phyloP scores from a whole-genome alignment of 2,888 invertebrate genomes.

The Leptopilina drosophilae region DNA sequence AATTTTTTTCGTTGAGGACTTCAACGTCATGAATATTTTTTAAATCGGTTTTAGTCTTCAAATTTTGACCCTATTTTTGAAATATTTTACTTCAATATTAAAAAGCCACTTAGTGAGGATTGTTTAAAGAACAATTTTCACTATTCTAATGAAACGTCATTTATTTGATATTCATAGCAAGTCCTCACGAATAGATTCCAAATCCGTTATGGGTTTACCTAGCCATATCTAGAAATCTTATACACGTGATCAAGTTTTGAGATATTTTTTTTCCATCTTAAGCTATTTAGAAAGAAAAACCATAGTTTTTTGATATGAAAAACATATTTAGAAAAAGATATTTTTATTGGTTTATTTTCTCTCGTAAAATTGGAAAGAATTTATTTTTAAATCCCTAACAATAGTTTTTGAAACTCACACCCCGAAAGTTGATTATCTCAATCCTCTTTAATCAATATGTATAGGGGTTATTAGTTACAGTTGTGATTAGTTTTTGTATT shows the following conservation, averaged over 20 bases:
- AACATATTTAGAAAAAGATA: too few species aligned
- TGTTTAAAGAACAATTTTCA: constrained; percentile 34
- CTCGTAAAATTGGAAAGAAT: background rate
- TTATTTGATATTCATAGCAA: constrained; percentile 29
- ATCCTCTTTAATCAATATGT: background rate
- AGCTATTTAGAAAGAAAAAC: constrained; percentile 4
- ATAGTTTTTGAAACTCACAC: constrained; percentile 53
- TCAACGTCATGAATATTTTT: too few species aligned
- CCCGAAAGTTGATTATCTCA: background rate
- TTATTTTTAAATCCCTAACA: constrained; percentile 10
- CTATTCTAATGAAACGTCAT: constrained; percentile 3
- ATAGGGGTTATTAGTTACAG: background rate
- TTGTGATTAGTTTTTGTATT: background rate
- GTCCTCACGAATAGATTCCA: constrained; percentile 8
- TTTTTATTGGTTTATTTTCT: background rate
- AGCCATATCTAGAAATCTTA: constrained; percentile 37
- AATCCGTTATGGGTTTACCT: constrained; percentile 40
- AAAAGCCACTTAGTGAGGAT: constrained; percentile 3
- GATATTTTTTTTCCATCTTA: constrained; percentile 4
- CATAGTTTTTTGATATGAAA: background rate
- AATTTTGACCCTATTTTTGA: too few species aligned
- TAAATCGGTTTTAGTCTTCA: too few species aligned
- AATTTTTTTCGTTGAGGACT: too few species aligned
- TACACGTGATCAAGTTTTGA: constrained; percentile 34
- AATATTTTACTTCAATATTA: background rate